These are phyloP conservation scores for Mechanitis mazaeus DNA, from an alignment of 2,888 invertebrate genomes.

Conservation along the genomic window DNA sequence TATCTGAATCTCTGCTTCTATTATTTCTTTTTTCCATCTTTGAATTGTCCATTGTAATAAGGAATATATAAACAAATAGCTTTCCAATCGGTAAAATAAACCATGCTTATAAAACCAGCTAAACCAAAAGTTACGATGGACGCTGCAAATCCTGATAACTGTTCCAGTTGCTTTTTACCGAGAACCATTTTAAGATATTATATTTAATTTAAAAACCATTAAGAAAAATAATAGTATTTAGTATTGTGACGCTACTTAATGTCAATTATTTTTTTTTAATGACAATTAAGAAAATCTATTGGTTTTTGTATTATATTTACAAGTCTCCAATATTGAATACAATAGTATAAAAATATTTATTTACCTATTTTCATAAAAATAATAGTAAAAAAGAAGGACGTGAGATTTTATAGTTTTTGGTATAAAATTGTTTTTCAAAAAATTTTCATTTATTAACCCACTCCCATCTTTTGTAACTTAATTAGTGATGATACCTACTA, in stretches of 20 bases:
- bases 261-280: too few relatives aligned
- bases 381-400: too few relatives aligned
- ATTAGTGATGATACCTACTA: constrained; percentile 1
- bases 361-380: too few relatives aligned
- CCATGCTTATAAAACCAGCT: constrained; percentile 67
- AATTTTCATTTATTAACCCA: not conserved
- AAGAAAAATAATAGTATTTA: not conserved
- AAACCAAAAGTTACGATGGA: constrained; percentile 77
- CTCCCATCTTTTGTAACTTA: not conserved
- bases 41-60: constrained; percentile 82
- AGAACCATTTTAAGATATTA: constrained; percentile 14
- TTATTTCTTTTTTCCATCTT: constrained; percentile 12
- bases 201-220: not conserved
- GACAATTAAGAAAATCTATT: too few relatives aligned
- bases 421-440: not conserved
- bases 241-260: too few relatives aligned
- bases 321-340: too few relatives aligned
- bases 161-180: constrained; percentile 78
- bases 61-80: constrained; percentile 81
- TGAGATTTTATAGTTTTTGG: not conserved
- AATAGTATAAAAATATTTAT: too few relatives aligned
- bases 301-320: too few relatives aligned
- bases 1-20: constrained; percentile 6
- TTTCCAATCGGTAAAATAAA: constrained; percentile 88
- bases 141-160: constrained; percentile 63